Conservation (phyloP, 2,888 invertebrate species). For the Acanthosoma haemorrhoidale region DNA sequence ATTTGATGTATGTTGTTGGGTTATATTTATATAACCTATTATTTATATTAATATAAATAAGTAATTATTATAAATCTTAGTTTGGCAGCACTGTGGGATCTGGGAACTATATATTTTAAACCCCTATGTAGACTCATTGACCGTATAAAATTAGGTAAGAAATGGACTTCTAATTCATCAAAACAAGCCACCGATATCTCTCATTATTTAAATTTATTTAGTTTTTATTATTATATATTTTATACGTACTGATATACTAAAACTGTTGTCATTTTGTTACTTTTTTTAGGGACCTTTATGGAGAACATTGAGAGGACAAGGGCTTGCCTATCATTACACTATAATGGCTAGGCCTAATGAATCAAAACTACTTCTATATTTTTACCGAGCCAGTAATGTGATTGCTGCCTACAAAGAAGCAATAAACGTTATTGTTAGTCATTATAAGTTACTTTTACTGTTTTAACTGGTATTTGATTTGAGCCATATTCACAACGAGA, state of each 20-base stretch:
- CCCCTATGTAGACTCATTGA: too few relatives aligned
- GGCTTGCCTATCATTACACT: conserved; percentile 74
- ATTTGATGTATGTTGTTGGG: too few relatives aligned
- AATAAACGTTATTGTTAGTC: conserved; percentile 62
- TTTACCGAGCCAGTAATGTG: conserved; percentile 72
- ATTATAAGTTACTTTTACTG: not conserved
- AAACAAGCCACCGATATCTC: not conserved
- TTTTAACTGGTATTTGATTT: too few relatives aligned
- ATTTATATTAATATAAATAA: too few relatives aligned
- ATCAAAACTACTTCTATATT: conserved; percentile 64
- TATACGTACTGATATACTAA: not conserved
- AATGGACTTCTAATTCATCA: not conserved
- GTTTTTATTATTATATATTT: not conserved
- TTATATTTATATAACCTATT: too few relatives aligned
- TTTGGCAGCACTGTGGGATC: too few relatives aligned
- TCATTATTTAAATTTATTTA: not conserved
- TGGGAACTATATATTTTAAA: too few relatives aligned
- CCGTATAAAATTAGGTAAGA: too few relatives aligned
- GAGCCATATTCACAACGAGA: too few relatives aligned
- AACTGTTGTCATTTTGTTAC: conserved; percentile 4
- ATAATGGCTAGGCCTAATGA: conserved; percentile 60
- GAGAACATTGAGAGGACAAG: conserved; percentile 79
- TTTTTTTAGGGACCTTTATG: conserved; percentile 75
- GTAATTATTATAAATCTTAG: too few relatives aligned
- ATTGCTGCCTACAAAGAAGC: conserved; percentile 74